Base-by-base conservation (phyloP, 2,797 vertebrate genomes). In the Ceyx erithaca region DNA sequence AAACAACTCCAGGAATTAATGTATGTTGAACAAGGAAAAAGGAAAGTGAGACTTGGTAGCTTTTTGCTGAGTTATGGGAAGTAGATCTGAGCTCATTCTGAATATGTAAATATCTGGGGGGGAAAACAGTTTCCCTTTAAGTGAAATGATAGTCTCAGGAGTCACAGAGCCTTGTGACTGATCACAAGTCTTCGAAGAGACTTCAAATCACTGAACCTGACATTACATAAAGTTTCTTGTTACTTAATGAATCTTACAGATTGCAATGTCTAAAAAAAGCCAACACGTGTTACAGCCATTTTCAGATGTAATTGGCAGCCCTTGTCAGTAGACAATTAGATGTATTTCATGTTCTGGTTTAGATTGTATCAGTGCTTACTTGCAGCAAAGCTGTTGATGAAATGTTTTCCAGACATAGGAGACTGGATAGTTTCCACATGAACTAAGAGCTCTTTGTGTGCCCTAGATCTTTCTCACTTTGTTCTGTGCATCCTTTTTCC, bases 111-210 rank as follows among this genome's bases (percentile, higher is more conserved):
- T 90, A 40, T 77, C 61, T 64, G n/a, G 35, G 37, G 12, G 9
- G 22, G 40, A 55, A 52, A 62, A 7, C 59, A 72, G 49, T 62
- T 91, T 71, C 64, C 23, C 77, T 95, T 96, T 91, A 94, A 92
- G 70, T 90, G 93, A 93, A 94, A 69, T 51, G 21, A 16, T 91
- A 57, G 35, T 71, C 79, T 88, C 73, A 80, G 12, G 59, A 94
- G 93, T 96, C 90, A 80, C 10, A 92, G 83, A 89, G 58, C 90
- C 96, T 96, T 96, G 94, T 97, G 97, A 96, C 91, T 78, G 94
- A 90, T 97, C 97, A 96, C 92, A 95, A 96, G 94, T 93, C 89
- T 80, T 80, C 90, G 64, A 85, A 82, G 92, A 89, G 63, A 14
- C 81, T 94, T 92, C 62, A 70, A 69, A 64, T 90, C 69, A 66